Base-by-base conservation (phyloP, 2,888 invertebrate genomes). In the Xestia rhomboidea region DNA sequence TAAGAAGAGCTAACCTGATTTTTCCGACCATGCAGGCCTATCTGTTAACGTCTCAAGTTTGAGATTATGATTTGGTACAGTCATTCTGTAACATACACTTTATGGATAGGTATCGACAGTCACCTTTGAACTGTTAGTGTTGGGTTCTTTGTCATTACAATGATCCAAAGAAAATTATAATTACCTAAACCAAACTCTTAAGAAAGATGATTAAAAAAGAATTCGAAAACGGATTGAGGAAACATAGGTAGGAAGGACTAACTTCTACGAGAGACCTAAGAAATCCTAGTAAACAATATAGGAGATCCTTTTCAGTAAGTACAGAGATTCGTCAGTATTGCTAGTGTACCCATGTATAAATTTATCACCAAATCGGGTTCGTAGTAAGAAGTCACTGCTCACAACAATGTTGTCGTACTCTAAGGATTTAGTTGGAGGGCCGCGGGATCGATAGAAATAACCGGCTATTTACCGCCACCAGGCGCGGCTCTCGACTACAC, bases 391-490 rank as follows among this genome's bases (percentile, higher is more conserved):
- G 77, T 82, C 77, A 82, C 76, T 86, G 73, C 70, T 83, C 77
- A 90, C 90, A 91, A 94, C 94, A 94, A 93, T 92, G 92, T 93
- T 92, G 91, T 90, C 90, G 91, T 93, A 92, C 91, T 90, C 87
- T 90, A 91, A 92, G 92, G 92, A 93, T 93, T 93, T 93, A 92
- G 94, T 93, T 92, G 90, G 90, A 89, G 91, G 89, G 90, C 89
- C 90, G 93, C 90, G 87, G 79, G 83, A 90, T 91, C 91, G 94
- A 95, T 95, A 89, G 93, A 95, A 95, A 95, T 95, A 95, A 95
- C 95, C 92, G 88, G 90, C 92, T 92, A 93, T 92, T 93, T 93
- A 92, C 92, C 89, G 90, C 91, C 85, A 86, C 78, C 87, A 87
- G 86, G 86, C 87, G 88, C 89, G 79, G 84, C 83, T 89, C 87